A percentile compares a stretch with the other conserved stretches of the same genome.
Evolutionary conservation across 64 coral and sea anemone species (phyloP).

Genomic region (Pachyseris speciosa): DNA sequence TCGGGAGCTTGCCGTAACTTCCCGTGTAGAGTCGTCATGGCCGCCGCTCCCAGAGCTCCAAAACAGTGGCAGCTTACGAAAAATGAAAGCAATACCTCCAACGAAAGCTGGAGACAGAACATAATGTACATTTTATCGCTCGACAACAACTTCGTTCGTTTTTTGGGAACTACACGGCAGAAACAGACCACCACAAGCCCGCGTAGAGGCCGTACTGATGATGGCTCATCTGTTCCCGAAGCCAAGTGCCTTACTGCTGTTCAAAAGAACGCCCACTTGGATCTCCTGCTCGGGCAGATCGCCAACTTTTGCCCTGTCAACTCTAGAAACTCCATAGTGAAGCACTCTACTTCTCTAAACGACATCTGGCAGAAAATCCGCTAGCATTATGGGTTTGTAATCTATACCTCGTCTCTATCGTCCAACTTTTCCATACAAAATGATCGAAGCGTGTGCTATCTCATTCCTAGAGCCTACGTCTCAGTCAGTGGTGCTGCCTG

Average conservation of each 20-base stretch:
- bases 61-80: constrained; percentile 34
- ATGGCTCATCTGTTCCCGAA: not conserved
- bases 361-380: constrained; percentile 56
- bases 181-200: constrained; percentile 6
- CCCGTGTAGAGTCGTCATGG: too few relatives aligned
- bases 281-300: constrained; percentile 25
- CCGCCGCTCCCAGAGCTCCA: not conserved
- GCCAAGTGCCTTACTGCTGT: not conserved
- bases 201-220: not conserved
- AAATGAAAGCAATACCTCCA: constrained; percentile 16
- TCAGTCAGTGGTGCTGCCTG: too few relatives aligned
- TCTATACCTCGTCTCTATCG: too few relatives aligned
- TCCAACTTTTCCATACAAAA: too few relatives aligned
- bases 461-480: too few relatives aligned
- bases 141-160: not conserved
- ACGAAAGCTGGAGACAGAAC: constrained; percentile 18
- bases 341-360: constrained; percentile 55
- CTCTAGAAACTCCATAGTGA: constrained; percentile 35
- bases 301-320: constrained; percentile 25
- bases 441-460: too few relatives aligned
- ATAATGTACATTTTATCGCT: not conserved
- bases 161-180: not conserved
- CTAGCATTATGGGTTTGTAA: constrained; percentile 49
- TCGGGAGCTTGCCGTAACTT: too few relatives aligned
- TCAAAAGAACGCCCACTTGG: not conserved